phyloP scores from a whole-genome alignment of 2,113 vertebrate species.

The Ammodytes dubius region DNA sequence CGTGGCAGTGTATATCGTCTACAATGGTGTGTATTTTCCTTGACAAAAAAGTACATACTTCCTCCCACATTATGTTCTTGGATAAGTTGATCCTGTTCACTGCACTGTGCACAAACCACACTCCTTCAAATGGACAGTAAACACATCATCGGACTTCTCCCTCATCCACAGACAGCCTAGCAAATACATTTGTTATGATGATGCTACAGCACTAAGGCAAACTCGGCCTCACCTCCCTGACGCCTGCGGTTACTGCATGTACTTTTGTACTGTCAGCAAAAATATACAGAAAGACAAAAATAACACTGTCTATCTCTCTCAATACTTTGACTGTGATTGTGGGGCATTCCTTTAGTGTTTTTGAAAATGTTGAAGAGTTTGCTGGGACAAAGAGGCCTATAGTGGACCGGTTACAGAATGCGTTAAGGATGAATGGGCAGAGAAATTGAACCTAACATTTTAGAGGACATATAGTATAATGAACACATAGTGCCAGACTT shows the following conservation, averaged over 20 bases:
- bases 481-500: no score
- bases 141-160: constrained; percentile 14
- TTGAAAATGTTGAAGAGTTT: no score
- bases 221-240: neutral
- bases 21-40: neutral
- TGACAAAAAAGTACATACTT: neutral
- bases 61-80: neutral
- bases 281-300: no score
- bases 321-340: no score
- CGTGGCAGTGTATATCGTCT: neutral
- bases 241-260: neutral
- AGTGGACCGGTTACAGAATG: no score
- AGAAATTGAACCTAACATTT: no score
- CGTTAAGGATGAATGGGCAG: no score
- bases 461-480: neutral
- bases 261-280: neutral
- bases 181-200: constrained; percentile 19
- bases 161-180: constrained; percentile 21
- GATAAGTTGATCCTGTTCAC: constrained; percentile 1
- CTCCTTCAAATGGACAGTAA: constrained; percentile 23
- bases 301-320: no score
- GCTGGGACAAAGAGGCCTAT: no score
- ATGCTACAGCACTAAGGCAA: neutral
- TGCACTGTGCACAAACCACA: constrained; percentile 5
- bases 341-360: no score